Percentiles rank a stretch among this genome's conserved stretches.
phyloP scores from a whole-genome alignment of 2,797 vertebrate genomes.

The Betta splendens region DNA sequence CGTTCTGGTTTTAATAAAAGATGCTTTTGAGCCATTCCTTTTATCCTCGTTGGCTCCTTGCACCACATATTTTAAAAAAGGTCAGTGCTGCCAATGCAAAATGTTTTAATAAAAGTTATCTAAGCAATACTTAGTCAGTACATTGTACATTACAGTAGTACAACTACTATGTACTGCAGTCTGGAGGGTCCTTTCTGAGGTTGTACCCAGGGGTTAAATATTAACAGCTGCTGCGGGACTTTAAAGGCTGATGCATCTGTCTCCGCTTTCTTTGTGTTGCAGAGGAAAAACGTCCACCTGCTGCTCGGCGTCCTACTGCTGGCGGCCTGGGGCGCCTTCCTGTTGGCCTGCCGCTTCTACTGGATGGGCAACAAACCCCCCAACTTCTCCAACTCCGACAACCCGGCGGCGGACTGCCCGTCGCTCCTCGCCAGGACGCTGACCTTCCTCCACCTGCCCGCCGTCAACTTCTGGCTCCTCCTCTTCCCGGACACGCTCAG shows the following conservation, averaged over 20 bases:
- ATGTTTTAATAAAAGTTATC: constrained; percentile 4
- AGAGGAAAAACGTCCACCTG: constrained; percentile 90
- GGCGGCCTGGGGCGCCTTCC: constrained; percentile 87
- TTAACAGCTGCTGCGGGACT: too few relatives aligned
- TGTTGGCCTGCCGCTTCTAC: constrained; percentile 91
- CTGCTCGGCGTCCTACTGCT: constrained; percentile 89
- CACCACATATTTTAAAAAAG: background rate
- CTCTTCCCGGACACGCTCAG: constrained; percentile 95
- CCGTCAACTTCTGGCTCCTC: constrained; percentile 94
- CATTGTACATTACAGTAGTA: constrained; percentile 3
- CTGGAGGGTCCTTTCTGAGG: too few relatives aligned
- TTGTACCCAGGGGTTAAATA: too few relatives aligned
- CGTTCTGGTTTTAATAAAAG: constrained; percentile 41
- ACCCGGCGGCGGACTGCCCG: constrained; percentile 93
- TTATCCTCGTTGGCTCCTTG: constrained; percentile 4
- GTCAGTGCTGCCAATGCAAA: constrained; percentile 3
- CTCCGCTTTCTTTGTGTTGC: constrained; percentile 68
- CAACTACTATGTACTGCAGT: too few relatives aligned
- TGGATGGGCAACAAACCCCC: constrained; percentile 99
- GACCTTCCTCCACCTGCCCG: constrained; percentile 93
- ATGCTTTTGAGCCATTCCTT: background rate
- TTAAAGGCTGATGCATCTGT: constrained; percentile 30
- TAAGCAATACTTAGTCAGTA: constrained; percentile 2
- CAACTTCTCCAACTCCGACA: constrained; percentile 99
- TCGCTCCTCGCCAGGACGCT: constrained; percentile 87